phyloP scores from a whole-genome alignment of 2,888 invertebrate species.

The Periphyllus acericola region DNA sequence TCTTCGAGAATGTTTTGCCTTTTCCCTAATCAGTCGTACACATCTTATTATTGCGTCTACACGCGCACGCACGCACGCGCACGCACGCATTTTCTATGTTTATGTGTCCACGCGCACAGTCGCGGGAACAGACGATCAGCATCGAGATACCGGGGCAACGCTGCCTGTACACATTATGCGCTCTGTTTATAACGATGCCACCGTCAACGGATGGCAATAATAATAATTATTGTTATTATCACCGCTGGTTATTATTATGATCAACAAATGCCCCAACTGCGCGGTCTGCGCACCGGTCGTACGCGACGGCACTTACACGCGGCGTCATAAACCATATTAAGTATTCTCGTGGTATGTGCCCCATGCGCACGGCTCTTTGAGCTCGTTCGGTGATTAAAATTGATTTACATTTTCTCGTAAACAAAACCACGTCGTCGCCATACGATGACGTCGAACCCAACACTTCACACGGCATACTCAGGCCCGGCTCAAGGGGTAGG shows the following conservation, averaged over 20 bases:
- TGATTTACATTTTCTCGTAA: not conserved
- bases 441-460: too few species aligned
- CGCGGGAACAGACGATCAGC: conserved; percentile 41
- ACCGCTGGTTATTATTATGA: not conserved
- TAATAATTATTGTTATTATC: conserved; percentile 4
- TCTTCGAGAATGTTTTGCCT: conserved; percentile 46
- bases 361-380: too few species aligned
- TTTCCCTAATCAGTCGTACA: conserved; percentile 57
- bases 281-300: too few species aligned
- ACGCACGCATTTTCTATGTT: not conserved
- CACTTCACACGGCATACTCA: too few species aligned
- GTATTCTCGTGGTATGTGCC: too few species aligned
- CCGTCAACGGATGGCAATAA: conserved; percentile 9
- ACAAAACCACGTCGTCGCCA: not conserved
- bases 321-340: not conserved
- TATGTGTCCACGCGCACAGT: not conserved
- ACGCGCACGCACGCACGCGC: not conserved
- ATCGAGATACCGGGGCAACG: conserved; percentile 2
- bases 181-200: conserved; percentile 21
- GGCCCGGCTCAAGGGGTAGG: too few species aligned
- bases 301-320: too few species aligned
- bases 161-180: not conserved
- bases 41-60: conserved; percentile 47
- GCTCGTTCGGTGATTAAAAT: not conserved
- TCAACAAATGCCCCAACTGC: conserved; percentile 13